phyloP scores from a whole-genome alignment of 2,113 vertebrate species.

The Psephotus haematonotus region DNA sequence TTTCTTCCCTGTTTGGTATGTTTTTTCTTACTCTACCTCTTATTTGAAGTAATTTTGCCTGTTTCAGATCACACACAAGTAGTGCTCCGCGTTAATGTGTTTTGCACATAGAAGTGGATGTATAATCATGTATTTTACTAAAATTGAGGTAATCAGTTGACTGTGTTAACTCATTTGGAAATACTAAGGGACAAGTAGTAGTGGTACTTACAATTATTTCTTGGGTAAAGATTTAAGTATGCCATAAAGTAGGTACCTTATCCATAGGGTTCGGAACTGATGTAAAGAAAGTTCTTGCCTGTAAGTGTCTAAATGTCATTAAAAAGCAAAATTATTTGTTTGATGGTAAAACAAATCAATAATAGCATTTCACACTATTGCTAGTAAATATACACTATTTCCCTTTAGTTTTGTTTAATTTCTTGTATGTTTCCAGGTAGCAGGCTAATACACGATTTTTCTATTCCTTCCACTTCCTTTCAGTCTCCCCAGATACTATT shows the following conservation, averaged over 20 bases:
- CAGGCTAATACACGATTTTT: not conserved
- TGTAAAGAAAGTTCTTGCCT: not conserved
- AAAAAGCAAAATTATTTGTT: not conserved
- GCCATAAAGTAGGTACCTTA: not conserved
- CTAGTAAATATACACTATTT: not conserved
- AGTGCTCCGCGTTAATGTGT: not conserved
- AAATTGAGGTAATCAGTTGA: not conserved
- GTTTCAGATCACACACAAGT: not conserved
- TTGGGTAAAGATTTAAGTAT: not conserved
- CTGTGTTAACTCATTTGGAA: not conserved
- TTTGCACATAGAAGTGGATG: not conserved
- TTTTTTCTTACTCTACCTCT: not conserved
- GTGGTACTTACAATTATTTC: not conserved
- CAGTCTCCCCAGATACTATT: not conserved
- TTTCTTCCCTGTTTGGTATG: not conserved
- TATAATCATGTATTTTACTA: not conserved
- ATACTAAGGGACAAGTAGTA: not conserved
- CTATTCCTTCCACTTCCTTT: not conserved
- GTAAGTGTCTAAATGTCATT: not conserved
- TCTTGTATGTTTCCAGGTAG: not conserved
- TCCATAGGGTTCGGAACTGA: not conserved
- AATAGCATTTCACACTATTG: not conserved
- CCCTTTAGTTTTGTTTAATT: not conserved
- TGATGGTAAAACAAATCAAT: not conserved
- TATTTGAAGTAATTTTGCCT: not conserved